Base-by-base conservation (phyloP, 2,888 invertebrate genomes). In the Drosophila hawaiiensis region DNA sequence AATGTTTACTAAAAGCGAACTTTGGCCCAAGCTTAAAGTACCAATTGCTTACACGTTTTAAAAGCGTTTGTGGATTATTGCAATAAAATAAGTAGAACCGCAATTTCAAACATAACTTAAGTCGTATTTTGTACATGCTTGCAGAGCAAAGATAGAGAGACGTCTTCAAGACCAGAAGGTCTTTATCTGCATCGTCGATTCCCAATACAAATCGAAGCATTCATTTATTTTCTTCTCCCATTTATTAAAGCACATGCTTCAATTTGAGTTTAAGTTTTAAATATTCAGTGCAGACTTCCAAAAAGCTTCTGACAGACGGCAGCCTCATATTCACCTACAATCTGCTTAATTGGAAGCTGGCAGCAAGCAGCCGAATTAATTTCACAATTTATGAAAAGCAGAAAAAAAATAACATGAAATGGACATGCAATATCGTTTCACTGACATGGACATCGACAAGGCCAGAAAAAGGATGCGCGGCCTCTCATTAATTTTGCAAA, bases 1-100 rank as follows among this genome's bases (percentile, higher is more conserved):
- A 80, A 78, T 61, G 73, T 52, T 64, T 64, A 66, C 65, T 52
- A 53, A 68, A 66, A 63, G 37, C 62, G 22, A 63, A 62, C 55
- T 69, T 62, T 16, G 33, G 43, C 29, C 62, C 59, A 47, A 82
- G 65, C 64, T 70, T 62, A 69, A 73, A 78, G 63, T 47, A 58
- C 53, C 64, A 54, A 29, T 29, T 52, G 19, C 52, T 25, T 16
- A 47, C 47, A 47, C 16, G 47, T 47, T 25, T 47, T 16, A 25
- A 47, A 47, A 47, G 4, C 16, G 47, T 47, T 47, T 25, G 25
- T 16, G 16, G n/a, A 50, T 50, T 50, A 50, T 3, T 25, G 3
- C 19, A 10, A 28, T 9, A 6, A 50, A 50, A 19, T 47, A 16
- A 47, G 47, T 14, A 16, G 16, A 47, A 14, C 14, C 14, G 25